These are phyloP conservation scores for Eufriesea mexicana DNA, from an alignment of 1,140 invertebrate genomes.

Conservation along the genomic window DNA sequence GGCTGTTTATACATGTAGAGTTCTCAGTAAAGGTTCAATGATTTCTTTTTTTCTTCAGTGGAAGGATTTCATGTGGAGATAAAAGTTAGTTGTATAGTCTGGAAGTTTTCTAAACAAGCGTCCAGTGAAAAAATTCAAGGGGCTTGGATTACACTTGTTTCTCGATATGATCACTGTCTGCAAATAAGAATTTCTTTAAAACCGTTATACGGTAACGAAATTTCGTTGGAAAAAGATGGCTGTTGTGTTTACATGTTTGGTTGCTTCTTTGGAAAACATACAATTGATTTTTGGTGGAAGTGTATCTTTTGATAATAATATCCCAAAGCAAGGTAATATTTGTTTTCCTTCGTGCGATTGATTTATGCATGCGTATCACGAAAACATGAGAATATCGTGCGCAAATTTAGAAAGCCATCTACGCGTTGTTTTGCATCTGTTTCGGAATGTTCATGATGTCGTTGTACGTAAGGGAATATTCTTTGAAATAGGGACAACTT, in stretches of 20 bases:
- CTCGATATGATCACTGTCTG: rapidly evolving
- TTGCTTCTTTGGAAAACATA: background rate
- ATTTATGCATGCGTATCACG: conserved; percentile 8
- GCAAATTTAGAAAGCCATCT: conserved; percentile 26
- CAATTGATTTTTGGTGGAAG: background rate
- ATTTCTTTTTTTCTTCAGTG: background rate
- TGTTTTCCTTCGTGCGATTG: background rate
- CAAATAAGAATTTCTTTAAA: background rate
- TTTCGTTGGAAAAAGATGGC: no score
- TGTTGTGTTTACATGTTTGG: background rate
- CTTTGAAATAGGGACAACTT: background rate
- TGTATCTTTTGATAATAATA: background rate
- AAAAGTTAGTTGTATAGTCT: background rate
- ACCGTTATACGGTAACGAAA: no score
- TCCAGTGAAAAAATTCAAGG: no score
- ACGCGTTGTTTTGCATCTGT: background rate
- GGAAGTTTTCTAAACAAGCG: background rate
- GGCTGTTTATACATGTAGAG: background rate
- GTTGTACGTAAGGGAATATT: background rate
- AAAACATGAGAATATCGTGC: background rate
- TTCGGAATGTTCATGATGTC: background rate
- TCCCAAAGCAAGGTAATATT: background rate
- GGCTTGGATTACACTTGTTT: background rate
- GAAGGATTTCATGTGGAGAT: background rate
- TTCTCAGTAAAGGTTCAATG: background rate